Base-by-base conservation (phyloP, 2,113 vertebrate genomes). In the Globicephala melas region DNA sequence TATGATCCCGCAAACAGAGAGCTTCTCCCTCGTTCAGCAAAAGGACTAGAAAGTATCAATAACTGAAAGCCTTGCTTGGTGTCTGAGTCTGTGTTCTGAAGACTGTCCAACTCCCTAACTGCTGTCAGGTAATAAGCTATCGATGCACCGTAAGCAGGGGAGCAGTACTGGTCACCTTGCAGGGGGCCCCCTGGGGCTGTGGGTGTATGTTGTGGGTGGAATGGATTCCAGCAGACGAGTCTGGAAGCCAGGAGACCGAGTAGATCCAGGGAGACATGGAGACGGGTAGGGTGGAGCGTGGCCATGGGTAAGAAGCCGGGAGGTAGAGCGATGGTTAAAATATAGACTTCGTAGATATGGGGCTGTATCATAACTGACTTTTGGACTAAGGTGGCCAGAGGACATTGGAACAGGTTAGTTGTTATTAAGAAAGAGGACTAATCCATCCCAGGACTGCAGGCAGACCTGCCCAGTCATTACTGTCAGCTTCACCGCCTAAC, bases 271-370 rank as follows among this genome's bases (percentile, higher is more conserved):
- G 71, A 31, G 38, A 84, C 47, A 4, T 0, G 3, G 60, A 15
- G 17, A 17, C 11, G 17, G 41, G 21, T 4, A n/a, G 50, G 25
- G 8, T 4, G 13, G 33, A 33, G 15, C 8, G 3, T 33, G 63
- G 67, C 71, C 14, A 0, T n/a, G 55, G 65, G 8, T 26, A 41
- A 44, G 41, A 63, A 15, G 77, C 7, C 0, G 0, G 14, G 41
- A 79, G 23, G 33, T 21, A 50, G 12, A 15, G 18, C 2, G 17
- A 47, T 17, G 5, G n/a, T 55, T 12, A 10, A 33, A 44, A 47
- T 14, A 14, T 53, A 31, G 33, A 21, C 12, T 31, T 67, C 7
- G 8, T 33, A 55, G 62, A 23, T 53, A 11, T 33, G 18, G n/a
- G 1, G 18, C n/a, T 41, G 5, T 68, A 12, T 23, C 65, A 5